Conservation (phyloP, 1,140 invertebrate species). For the Pentalonia nigronervosa region DNA sequence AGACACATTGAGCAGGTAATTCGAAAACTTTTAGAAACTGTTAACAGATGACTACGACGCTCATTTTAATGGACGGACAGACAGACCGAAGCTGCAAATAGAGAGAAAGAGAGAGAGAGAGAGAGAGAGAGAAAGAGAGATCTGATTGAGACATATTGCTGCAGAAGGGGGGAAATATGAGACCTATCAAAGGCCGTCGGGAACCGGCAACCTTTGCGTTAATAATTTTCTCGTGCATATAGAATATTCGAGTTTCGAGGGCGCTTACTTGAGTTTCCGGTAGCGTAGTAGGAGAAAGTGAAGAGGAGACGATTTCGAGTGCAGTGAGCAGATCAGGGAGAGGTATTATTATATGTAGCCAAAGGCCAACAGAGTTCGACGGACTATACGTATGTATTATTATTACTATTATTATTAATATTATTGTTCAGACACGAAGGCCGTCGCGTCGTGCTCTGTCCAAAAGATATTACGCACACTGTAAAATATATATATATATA, state of each 20-base stretch:
- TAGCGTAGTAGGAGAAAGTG: neutral
- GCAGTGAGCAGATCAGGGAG: neutral
- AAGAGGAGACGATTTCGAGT: neutral
- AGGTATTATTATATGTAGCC: neutral
- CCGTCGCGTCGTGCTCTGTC: neutral
- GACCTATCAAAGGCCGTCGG: neutral
- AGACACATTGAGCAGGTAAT: neutral
- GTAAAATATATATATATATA: neutral
- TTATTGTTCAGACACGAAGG: neutral
- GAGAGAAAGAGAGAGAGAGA: neutral
- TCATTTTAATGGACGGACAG: neutral
- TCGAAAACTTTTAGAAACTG: neutral
- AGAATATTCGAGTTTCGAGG: neutral
- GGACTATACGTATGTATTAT: neutral
- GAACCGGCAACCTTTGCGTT: neutral
- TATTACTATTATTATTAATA: neutral
- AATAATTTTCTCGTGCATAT: constrained; percentile 1
- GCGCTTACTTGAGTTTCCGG: neutral
- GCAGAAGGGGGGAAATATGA: neutral
- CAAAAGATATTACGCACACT: neutral
- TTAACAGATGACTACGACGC: neutral
- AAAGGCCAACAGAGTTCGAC: neutral
- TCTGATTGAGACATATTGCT: neutral
- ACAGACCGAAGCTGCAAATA: neutral
- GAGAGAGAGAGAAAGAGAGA: too few relatives aligned